These are phyloP conservation scores for Sceliomorpha sp. DNA, from an alignment of 2,888 invertebrate genomes.

Conservation along the genomic window DNA sequence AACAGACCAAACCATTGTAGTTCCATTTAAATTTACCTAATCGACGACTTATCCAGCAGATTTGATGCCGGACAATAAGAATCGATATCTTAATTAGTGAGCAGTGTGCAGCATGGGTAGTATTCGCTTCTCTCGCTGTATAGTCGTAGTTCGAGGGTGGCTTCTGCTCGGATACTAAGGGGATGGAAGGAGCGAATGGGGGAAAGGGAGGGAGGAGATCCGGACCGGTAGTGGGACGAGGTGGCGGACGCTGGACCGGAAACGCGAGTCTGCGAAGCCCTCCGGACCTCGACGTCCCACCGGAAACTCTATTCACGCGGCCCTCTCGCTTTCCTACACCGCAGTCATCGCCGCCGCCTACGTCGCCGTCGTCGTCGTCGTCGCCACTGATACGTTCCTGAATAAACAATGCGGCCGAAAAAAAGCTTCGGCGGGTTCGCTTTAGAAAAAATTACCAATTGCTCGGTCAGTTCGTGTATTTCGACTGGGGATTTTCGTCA, in stretches of 20 bases:
- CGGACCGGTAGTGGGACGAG: conserved; percentile 71
- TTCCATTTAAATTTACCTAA: conserved; percentile 29
- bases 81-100: conserved; percentile 80
- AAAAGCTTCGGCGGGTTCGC: conserved; percentile 62
- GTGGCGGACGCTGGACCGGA: conserved; percentile 79
- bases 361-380: conserved; percentile 58
- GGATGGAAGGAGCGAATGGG: conserved; percentile 55
- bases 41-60: conserved; percentile 64
- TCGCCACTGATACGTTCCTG: conserved; percentile 75
- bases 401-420: conserved; percentile 77
- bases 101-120: conserved; percentile 66
- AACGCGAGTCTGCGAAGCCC: conserved; percentile 77
- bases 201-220: conserved; percentile 61
- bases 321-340: conserved; percentile 72
- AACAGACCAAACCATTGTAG: too few species aligned
- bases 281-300: conserved; percentile 78
- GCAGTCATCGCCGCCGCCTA: conserved; percentile 65
- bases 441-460: conserved; percentile 56
- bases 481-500: conserved; percentile 45
- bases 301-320: conserved; percentile 80
- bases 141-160: conserved; percentile 43
- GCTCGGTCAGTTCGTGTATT: conserved; percentile 29
- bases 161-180: conserved; percentile 54
- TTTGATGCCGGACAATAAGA: conserved; percentile 74
- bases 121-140: conserved; percentile 25